Conservation (phyloP, 2,888 invertebrate species). For the Diabrotica balteata region DNA sequence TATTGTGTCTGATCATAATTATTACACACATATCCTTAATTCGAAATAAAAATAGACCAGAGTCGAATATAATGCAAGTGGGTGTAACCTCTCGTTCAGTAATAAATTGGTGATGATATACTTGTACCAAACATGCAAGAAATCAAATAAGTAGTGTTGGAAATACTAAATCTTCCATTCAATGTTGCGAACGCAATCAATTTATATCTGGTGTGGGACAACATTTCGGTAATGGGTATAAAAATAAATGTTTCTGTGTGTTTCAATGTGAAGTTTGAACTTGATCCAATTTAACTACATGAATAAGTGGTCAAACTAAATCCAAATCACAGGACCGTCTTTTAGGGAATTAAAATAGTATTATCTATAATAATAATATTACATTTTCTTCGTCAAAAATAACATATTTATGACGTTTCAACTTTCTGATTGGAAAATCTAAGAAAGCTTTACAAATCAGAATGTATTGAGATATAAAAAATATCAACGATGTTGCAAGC, state of each 20-base stretch:
- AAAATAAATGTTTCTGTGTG: neutral
- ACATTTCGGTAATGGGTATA: neutral
- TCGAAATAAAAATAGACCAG: no score
- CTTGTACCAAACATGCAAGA: neutral
- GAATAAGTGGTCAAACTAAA: slow-evolving; percentile 4
- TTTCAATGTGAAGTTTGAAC: neutral
- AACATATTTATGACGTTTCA: no score
- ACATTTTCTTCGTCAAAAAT: no score
- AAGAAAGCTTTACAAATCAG: no score
- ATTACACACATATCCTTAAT: no score
- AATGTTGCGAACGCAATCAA: neutral
- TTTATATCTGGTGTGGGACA: neutral
- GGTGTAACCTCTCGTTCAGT: neutral
- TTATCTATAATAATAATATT: no score
- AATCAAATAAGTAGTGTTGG: neutral
- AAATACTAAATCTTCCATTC: neutral
- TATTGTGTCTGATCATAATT: no score
- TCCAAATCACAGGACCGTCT: no score
- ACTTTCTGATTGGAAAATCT: no score
- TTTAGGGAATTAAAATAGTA: no score
- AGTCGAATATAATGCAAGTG: neutral
- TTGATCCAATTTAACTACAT: slow-evolving; percentile 13
- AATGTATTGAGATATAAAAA: no score
- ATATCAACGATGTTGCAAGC: no score
- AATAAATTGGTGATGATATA: neutral